A percentile compares a stretch with the other conserved stretches of the same genome.
Conservation (phyloP, 1,140 invertebrate genomes). For the Drosophila busckii region DNA sequence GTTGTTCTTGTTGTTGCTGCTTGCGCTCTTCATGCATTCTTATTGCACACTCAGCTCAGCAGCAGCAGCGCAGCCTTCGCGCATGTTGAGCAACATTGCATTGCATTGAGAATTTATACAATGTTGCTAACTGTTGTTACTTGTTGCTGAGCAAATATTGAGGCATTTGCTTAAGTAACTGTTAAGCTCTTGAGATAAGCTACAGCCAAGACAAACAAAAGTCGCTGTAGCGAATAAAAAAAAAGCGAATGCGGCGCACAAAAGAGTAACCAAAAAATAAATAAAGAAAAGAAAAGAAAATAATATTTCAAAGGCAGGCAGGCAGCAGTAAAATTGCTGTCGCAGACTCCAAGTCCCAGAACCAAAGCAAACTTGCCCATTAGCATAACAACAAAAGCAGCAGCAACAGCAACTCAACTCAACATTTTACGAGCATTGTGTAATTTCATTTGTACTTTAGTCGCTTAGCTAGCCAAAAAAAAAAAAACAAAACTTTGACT, state of each 20-base stretch:
- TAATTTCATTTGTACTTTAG: constrained; percentile 42
- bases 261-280: not conserved
- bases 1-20: constrained; percentile 17
- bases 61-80: constrained; percentile 6
- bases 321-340: constrained; percentile 18
- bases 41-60: constrained; percentile 26
- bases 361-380: constrained; percentile 19
- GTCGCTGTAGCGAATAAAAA: not conserved
- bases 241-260: not conserved
- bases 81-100: constrained; percentile 38
- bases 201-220: constrained; percentile 13
- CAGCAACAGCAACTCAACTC: not conserved
- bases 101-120: constrained; percentile 10
- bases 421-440: constrained; percentile 23
- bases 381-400: constrained; percentile 10
- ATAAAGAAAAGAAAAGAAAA: constrained; percentile 22
- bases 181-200: constrained; percentile 36
- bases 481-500: constrained; percentile 7
- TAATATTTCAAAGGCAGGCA: too few species aligned
- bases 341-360: constrained; percentile 10
- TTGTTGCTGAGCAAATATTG: constrained; percentile 32
- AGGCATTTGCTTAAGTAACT: constrained; percentile 33
- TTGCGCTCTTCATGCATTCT: constrained; percentile 5
- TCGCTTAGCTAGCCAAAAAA: constrained; percentile 15
- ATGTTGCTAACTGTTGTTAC: constrained; percentile 17